A percentile compares a stretch with the other conserved stretches of the same genome.
phyloP scores from a whole-genome alignment of 2,797 vertebrate genomes.

The Pangasius krempfi region DNA sequence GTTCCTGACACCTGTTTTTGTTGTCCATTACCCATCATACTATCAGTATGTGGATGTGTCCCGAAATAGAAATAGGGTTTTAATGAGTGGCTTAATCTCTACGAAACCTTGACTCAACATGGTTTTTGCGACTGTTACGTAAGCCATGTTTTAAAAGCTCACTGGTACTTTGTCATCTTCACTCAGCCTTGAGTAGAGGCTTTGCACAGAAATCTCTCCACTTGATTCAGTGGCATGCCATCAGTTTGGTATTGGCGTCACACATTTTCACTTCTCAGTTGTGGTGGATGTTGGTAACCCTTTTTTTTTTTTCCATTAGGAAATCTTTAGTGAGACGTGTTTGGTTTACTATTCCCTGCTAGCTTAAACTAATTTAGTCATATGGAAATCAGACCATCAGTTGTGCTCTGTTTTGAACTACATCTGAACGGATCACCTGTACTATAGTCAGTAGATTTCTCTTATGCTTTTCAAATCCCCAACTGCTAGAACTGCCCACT shows the following conservation, averaged over 20 bases:
- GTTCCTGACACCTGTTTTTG: conserved; percentile 20
- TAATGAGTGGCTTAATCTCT: not conserved
- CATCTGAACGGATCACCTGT: not conserved
- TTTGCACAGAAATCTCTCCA: conserved; percentile 12
- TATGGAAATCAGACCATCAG: not conserved
- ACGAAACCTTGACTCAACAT: not conserved
- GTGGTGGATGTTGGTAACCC: not conserved
- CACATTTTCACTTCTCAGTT: not conserved
- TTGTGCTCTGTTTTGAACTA: not conserved
- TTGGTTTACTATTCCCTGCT: not conserved
- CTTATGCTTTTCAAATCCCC: conserved; percentile 25
- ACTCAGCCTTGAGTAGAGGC: conserved; percentile 13
- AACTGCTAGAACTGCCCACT: conserved; percentile 58
- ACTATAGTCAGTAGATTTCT: not conserved
- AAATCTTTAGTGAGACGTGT: not conserved
- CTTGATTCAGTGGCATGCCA: not conserved
- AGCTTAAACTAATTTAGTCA: not conserved
- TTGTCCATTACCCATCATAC: conserved; percentile 8
- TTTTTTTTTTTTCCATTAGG: too few species aligned
- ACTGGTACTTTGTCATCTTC: not conserved
- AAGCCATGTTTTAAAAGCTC: conserved; percentile 34
- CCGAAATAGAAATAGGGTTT: conserved; percentile 10
- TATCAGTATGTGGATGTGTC: conserved; percentile 24
- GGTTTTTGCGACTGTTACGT: conserved; percentile 16
- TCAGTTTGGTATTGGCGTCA: not conserved